Evolutionary conservation across 1,140 invertebrate species (phyloP).

Genomic region (Drosophila ironensis): DNA sequence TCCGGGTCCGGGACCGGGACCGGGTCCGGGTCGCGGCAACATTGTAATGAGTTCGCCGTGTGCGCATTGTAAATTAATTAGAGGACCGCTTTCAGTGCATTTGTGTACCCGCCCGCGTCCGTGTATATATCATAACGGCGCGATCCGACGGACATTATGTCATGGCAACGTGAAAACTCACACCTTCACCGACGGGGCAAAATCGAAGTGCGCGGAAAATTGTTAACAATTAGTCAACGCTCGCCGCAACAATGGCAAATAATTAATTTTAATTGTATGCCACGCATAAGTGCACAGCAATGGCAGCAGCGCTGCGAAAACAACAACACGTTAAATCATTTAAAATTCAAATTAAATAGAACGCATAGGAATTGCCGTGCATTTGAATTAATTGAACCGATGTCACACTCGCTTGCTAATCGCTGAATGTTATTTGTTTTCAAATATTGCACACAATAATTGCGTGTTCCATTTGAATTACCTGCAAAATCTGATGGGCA

Average conservation of each 20-base stretch:
- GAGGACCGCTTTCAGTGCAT: slow-evolving; percentile 56
- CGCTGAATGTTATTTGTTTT: slow-evolving; percentile 3
- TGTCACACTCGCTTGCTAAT: slow-evolving; percentile 22
- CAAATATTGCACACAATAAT: neutral
- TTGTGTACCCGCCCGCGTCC: too few relatives aligned
- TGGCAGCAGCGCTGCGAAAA: slow-evolving; percentile 22
- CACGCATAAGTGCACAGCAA: slow-evolving; percentile 33
- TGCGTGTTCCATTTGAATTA: too few relatives aligned
- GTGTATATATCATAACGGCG: slow-evolving; percentile 22
- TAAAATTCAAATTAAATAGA: slow-evolving; percentile 32
- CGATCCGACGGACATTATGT: slow-evolving; percentile 18
- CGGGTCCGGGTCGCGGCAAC: too few relatives aligned
- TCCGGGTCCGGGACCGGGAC: neutral
- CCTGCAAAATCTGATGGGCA: too few relatives aligned
- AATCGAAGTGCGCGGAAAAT: slow-evolving; percentile 20
- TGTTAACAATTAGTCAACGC: slow-evolving; percentile 75
- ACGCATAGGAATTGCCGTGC: slow-evolving; percentile 13
- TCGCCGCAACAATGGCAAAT: slow-evolving; percentile 59
- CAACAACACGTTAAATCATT: slow-evolving; percentile 22
- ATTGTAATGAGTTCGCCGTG: slow-evolving; percentile 51
- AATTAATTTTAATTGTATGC: slow-evolving; percentile 60
- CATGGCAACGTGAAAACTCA: slow-evolving; percentile 41
- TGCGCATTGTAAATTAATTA: slow-evolving; percentile 76
- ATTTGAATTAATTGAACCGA: slow-evolving; percentile 25
- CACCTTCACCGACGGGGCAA: slow-evolving; percentile 14